These are phyloP conservation scores for Taurulus bubalis DNA, from an alignment of 2,113 vertebrate species.

Conservation along the genomic window DNA sequence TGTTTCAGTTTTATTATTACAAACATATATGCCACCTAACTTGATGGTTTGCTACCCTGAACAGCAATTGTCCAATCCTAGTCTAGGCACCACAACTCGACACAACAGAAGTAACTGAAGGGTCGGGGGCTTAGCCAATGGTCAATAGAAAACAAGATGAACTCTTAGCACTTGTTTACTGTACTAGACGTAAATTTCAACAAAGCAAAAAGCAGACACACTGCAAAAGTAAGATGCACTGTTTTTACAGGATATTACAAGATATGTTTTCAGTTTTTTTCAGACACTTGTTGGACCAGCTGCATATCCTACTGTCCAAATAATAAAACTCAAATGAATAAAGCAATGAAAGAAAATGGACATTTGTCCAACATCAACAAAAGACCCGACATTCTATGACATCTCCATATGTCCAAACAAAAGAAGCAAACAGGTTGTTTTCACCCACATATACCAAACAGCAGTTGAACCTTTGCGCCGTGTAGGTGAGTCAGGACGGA, in stretches of 20 bases:
- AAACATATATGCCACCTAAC: not conserved
- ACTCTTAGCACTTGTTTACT: not conserved
- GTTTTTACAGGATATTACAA: no score
- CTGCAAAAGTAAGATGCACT: no score
- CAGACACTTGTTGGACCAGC: not conserved
- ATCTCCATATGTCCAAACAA: not conserved
- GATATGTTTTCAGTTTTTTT: not conserved
- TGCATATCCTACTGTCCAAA: not conserved
- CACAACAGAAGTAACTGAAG: not conserved
- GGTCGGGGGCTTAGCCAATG: not conserved
- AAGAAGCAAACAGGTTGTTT: slow-evolving; percentile 22
- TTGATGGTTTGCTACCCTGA: not conserved
- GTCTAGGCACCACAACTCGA: not conserved
- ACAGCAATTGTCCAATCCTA: not conserved
- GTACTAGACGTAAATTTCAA: not conserved
- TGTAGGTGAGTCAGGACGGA: slow-evolving; percentile 33
- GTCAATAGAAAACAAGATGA: not conserved
- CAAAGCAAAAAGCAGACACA: not conserved
- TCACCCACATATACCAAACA: slow-evolving; percentile 13
- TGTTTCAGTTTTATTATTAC: slow-evolving; percentile 6
- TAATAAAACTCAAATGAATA: not conserved
- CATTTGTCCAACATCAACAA: not conserved
- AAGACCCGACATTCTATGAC: not conserved
- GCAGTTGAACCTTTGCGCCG: slow-evolving; percentile 23
- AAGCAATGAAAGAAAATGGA: not conserved